Percentiles rank a stretch among this genome's conserved stretches.
Conservation (phyloP, 1,140 invertebrate genomes). For the Archivesica marissinica region DNA sequence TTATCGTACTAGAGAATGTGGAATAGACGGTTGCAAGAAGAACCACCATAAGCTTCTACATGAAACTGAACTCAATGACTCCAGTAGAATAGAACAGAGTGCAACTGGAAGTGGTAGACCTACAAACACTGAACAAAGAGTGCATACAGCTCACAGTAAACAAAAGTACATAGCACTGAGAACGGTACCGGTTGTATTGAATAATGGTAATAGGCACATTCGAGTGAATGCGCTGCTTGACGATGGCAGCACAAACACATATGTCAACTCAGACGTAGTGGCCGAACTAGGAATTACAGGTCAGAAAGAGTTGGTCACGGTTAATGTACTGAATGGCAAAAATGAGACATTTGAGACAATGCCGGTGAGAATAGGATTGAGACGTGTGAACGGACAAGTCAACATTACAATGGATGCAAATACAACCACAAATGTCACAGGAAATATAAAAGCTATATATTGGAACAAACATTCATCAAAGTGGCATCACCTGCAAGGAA, state of each 20-base stretch:
- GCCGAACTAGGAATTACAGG: conserved; percentile 54
- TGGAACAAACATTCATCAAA: no score
- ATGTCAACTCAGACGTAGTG: conserved; percentile 59
- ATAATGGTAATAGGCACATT: no score
- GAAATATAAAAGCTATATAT: conserved; percentile 39
- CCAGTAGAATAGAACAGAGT: no score
- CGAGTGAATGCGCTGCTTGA: no score
- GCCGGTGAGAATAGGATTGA: conserved; percentile 33
- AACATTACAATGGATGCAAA: conserved; percentile 1
- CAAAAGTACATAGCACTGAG: conserved; percentile 31
- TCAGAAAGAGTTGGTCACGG: conserved; percentile 26
- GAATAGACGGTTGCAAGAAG: conserved; percentile 1
- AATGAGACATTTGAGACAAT: conserved; percentile 60
- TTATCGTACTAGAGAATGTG: conserved; percentile 3
- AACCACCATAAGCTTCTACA: conserved; percentile 27
- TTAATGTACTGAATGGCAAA: conserved; percentile 62
- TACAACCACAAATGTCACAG: conserved; percentile 56
- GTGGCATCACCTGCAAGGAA: conserved; percentile 11
- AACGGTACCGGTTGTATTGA: conserved; percentile 62
- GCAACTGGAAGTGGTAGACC: not conserved
- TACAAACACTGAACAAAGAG: not conserved
- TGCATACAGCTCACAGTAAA: not conserved
- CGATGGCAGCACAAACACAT: conserved; percentile 63
- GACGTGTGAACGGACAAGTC: conserved; percentile 21
- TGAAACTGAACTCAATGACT: not conserved